Conservation (phyloP, 2,113 vertebrate genomes). For the Eulacestoma nigropectus region DNA sequence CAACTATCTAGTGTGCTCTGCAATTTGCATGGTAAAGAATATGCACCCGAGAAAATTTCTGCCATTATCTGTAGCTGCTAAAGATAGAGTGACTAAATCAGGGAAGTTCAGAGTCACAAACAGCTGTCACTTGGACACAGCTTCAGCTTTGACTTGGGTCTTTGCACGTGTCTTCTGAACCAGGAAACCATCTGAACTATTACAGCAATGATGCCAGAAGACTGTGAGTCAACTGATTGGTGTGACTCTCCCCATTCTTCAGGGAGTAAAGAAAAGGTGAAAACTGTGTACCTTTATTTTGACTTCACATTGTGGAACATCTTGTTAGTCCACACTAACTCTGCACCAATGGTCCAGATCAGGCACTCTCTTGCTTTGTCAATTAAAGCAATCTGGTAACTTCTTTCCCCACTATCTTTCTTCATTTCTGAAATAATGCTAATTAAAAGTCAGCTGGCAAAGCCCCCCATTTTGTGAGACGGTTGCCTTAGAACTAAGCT, state of each 20-base stretch:
- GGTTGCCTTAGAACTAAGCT: background rate
- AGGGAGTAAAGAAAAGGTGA: background rate
- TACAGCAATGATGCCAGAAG: background rate
- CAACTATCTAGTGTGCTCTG: background rate
- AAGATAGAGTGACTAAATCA: background rate
- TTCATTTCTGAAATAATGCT: background rate
- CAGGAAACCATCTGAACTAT: background rate
- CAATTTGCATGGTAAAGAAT: background rate
- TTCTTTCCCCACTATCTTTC: background rate
- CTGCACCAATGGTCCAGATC: background rate
- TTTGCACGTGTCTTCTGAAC: background rate
- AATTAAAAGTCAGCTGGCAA: constrained; percentile 8
- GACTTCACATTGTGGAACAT: background rate
- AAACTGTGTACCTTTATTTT: background rate
- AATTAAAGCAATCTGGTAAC: background rate
- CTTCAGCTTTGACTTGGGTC: background rate
- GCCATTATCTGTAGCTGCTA: background rate
- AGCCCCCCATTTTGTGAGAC: background rate
- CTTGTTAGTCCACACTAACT: background rate
- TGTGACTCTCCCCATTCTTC: background rate
- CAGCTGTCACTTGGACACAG: background rate
- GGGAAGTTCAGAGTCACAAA: background rate
- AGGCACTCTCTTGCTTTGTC: accelerated
- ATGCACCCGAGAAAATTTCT: background rate
- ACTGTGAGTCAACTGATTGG: background rate